phyloP scores from a whole-genome alignment of 2,888 invertebrate species.

The Caenorhabditis sp. region DNA sequence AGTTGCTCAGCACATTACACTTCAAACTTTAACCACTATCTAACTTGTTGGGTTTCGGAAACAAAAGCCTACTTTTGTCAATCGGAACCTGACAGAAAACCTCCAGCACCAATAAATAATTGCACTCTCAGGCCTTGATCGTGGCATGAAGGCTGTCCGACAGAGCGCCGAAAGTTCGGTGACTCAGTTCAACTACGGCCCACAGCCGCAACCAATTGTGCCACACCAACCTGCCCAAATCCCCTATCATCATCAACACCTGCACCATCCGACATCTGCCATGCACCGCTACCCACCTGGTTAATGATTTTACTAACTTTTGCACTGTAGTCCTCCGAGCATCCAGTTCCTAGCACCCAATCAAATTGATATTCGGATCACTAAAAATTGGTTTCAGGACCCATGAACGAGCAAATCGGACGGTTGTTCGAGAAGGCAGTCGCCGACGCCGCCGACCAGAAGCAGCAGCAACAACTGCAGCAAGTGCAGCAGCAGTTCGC shows the following conservation, averaged over 20 bases:
- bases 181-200: conserved; percentile 65
- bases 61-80: not conserved
- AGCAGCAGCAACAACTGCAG: conserved; percentile 48
- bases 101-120: conserved; percentile 12
- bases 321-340: not conserved
- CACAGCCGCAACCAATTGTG: conserved; percentile 26
- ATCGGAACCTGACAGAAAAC: conserved; percentile 1
- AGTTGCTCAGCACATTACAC: conserved; percentile 1
- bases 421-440: conserved; percentile 73
- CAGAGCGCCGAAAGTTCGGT: conserved; percentile 72
- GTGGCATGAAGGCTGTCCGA: conserved; percentile 71
- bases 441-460: conserved; percentile 69
- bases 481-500: conserved; percentile 44
- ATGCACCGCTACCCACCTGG: conserved; percentile 41
- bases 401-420: conserved; percentile 76
- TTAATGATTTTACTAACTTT: conserved; percentile 49
- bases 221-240: conserved; percentile 53
- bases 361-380: not conserved
- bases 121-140: conserved; percentile 72
- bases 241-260: conserved; percentile 57
- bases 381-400: conserved; percentile 58
- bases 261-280: conserved; percentile 34
- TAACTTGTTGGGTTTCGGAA: not conserved
- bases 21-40: conserved; percentile 1
- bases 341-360: conserved; percentile 16